phyloP scores from a whole-genome alignment of 2,797 vertebrate species.

The Euphonia xanthogaster region DNA sequence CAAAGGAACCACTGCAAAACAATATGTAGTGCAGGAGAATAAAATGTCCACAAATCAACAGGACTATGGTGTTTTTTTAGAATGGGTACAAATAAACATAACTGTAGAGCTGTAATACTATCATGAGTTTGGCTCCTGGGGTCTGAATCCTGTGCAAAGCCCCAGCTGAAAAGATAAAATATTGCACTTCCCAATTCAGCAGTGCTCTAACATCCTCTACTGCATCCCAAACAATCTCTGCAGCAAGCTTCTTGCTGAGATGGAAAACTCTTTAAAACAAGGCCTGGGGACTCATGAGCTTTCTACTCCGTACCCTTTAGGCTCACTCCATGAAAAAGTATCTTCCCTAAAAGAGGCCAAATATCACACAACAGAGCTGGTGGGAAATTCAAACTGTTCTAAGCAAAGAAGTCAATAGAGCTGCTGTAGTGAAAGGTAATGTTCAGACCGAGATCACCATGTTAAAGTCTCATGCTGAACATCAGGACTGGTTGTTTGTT shows the following conservation, averaged over 20 bases:
- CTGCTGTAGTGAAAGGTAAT: slow-evolving; percentile 33
- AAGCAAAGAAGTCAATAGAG: slow-evolving; percentile 42
- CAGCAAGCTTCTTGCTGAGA: slow-evolving; percentile 46
- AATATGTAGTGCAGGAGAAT: not conserved
- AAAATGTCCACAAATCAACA: not conserved
- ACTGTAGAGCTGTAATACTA: not conserved
- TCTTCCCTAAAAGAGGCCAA: slow-evolving; percentile 42
- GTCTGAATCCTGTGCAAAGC: slow-evolving; percentile 2
- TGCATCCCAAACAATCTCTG: not conserved
- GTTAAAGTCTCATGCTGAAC: slow-evolving; percentile 69
- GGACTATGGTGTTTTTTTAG: not conserved
- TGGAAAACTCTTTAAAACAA: slow-evolving; percentile 49
- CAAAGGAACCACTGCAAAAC: not conserved
- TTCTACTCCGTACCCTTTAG: slow-evolving; percentile 43
- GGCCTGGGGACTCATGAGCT: slow-evolving; percentile 22
- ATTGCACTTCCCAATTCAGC: not conserved
- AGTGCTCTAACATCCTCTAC: not conserved
- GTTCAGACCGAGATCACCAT: slow-evolving; percentile 60
- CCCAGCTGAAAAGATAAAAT: not conserved
- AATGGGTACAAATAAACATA: not conserved
- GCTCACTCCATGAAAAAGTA: slow-evolving; percentile 32
- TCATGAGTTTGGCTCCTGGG: not conserved
- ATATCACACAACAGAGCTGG: slow-evolving; percentile 55
- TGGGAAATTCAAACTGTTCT: slow-evolving; percentile 61
- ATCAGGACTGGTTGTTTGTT: not conserved